Evolutionary conservation across 2,888 invertebrate species (phyloP).

Genomic region (Aphodius granarius): DNA sequence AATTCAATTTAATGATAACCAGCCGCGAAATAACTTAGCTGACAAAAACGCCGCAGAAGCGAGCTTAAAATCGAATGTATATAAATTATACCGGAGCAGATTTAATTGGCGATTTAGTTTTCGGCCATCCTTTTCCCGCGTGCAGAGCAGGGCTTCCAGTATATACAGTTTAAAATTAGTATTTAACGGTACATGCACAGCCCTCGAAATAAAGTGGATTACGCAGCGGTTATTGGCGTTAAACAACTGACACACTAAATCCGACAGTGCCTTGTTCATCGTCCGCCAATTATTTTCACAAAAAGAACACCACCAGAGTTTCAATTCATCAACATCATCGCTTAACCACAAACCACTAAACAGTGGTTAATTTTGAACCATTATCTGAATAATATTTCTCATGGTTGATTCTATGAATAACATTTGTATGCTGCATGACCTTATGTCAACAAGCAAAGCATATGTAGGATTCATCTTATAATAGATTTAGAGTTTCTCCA

Average conservation of each 20-base stretch:
- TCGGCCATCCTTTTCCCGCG: neutral
- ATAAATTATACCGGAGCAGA: neutral
- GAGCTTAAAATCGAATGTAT: neutral
- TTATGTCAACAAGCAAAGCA: too few relatives aligned
- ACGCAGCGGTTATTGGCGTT: conserved; percentile 7
- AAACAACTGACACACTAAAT: conserved; percentile 13
- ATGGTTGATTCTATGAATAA: too few relatives aligned
- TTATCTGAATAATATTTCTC: too few relatives aligned
- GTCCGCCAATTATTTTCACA: too few relatives aligned
- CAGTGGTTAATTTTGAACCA: too few relatives aligned
- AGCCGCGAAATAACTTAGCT: neutral
- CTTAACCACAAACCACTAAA: too few relatives aligned
- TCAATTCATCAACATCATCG: too few relatives aligned
- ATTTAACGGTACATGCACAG: neutral
- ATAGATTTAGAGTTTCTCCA: too few relatives aligned
- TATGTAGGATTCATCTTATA: too few relatives aligned
- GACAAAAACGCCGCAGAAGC: neutral
- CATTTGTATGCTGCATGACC: too few relatives aligned
- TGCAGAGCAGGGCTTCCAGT: neutral
- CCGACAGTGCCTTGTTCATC: neutral
- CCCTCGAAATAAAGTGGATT: conserved; percentile 8
- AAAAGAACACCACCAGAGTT: too few relatives aligned
- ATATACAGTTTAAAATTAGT: conserved; percentile 1
- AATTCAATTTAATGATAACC: neutral
- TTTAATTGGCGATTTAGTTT: conserved; percentile 14